Conservation (phyloP, 2,113 vertebrate species). For the Pedionomus torquatus region DNA sequence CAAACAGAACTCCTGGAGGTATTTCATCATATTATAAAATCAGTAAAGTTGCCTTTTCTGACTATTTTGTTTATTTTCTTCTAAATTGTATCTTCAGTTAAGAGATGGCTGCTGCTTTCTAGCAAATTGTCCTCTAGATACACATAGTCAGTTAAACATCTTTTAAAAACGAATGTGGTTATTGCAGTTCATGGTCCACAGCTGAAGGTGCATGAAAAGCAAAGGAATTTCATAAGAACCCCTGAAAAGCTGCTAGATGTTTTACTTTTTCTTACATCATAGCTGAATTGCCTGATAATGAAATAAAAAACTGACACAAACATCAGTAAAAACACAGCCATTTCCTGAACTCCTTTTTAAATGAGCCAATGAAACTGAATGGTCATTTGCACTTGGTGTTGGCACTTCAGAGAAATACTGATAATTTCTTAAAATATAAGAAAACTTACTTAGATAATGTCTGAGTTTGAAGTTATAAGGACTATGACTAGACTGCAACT, state of each 20-base stretch:
- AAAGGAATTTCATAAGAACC: background rate
- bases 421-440: background rate
- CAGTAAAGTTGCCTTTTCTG: background rate
- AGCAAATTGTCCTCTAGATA: background rate
- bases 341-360: background rate
- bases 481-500: background rate
- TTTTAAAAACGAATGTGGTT: background rate
- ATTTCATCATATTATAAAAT: background rate
- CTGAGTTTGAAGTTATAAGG: background rate
- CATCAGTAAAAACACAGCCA: background rate
- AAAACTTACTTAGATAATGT: background rate
- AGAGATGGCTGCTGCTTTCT: background rate
- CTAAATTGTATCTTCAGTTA: background rate
- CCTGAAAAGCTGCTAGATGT: background rate
- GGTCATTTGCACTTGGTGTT: rapidly evolving
- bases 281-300: background rate
- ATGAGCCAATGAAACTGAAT: background rate
- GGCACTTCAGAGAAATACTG: background rate
- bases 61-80: background rate
- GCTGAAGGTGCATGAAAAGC: background rate
- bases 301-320: background rate
- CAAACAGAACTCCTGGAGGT: background rate
- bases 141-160: background rate
- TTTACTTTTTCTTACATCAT: background rate
- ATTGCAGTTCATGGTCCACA: background rate